Base-by-base conservation (phyloP, 2,113 vertebrate genomes). In the Ellobius talpinus region DNA sequence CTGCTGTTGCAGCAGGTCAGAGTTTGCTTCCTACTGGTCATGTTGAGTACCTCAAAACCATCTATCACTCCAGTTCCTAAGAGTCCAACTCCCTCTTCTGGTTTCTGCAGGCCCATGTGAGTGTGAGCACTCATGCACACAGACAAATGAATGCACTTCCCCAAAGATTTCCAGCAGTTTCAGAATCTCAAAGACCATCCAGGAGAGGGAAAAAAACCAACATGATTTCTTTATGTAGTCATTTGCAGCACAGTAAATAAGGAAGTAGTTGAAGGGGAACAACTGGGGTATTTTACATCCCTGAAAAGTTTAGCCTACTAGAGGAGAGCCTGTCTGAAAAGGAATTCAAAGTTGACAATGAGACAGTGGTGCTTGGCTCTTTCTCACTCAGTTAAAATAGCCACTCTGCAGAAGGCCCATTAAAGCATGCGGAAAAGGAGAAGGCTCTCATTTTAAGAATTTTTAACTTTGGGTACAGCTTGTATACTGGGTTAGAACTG, bases 241-340 rank as follows among this genome's bases (percentile, higher is more conserved):
- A 87, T 91, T 89, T 96, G 95, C 76, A 92, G 76, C 86, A 78
- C 42, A 96, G 58, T 88, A 97, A 95, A 93, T 93, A 87, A 95
- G 66, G 39, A 21, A 68, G 14, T 81, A 10, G 50, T 70, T 16
- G 3, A 72, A 68, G 7, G n/a, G 87, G 42, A 97, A 91, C 66
- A 96, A 77, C 66, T 61, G 13, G 31, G 1, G 26, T 74, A 92
- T 92, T 94, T 94, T 91, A 94, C 65, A 97, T 7, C 14, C 24
- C 16, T 23, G 63, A 86, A 88, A 58, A 92, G 72, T 45, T 89
- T 76, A 92, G 14, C 33, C 45, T 85, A 23, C 17, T 31, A 68
- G 31, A 31, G 23, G 29, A 23, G 72, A 86, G 79, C 36, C 91
- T 42, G 13, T 61, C 72, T 96, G 87, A 66, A 94, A 94, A 96